Evolutionary conservation across 2,797 vertebrate genomes (phyloP).

Genomic region (Neosilurus hyrtlii): DNA sequence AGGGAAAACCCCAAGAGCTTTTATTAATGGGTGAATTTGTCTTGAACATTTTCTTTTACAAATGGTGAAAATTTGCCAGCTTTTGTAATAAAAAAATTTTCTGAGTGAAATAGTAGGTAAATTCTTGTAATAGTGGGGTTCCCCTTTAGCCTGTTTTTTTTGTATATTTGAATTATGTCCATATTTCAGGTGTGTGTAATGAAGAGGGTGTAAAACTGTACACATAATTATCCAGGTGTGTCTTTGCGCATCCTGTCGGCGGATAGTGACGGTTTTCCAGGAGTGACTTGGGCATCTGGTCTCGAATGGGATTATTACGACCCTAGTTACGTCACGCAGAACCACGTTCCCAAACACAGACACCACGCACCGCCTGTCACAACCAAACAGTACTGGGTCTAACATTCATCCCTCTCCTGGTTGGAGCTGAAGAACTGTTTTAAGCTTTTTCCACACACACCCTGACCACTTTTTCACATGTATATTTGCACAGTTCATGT

Average conservation of each 20-base stretch:
- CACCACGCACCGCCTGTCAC: slow-evolving; percentile 68
- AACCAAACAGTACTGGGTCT: slow-evolving; percentile 82
- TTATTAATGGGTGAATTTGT: too few relatives aligned
- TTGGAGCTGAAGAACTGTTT: slow-evolving; percentile 12
- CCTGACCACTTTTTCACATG: background rate
- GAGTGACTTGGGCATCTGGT: slow-evolving; percentile 58
- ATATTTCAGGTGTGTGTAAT: background rate
- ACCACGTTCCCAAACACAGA: slow-evolving; percentile 70
- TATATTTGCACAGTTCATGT: slow-evolving; percentile 13
- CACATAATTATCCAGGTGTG: slow-evolving; percentile 67
- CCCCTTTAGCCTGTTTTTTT: background rate
- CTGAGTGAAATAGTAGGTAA: too few relatives aligned
- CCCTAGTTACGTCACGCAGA: slow-evolving; percentile 78
- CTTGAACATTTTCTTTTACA: too few relatives aligned
- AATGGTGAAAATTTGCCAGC: too few relatives aligned
- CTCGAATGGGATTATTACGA: slow-evolving; percentile 81
- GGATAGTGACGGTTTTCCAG: slow-evolving; percentile 76
- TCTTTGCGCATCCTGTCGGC: slow-evolving; percentile 80
- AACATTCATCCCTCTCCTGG: slow-evolving; percentile 13
- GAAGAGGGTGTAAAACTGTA: background rate
- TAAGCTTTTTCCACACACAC: slow-evolving; percentile 26
- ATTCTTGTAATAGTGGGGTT: background rate
- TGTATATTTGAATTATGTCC: slow-evolving; percentile 9
- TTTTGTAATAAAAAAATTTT: too few relatives aligned
- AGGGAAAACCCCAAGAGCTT: too few relatives aligned